A percentile compares a stretch with the other conserved stretches of the same genome.
phyloP scores from a whole-genome alignment of 2,888 invertebrate genomes.

The Drosophila kambysellisi region DNA sequence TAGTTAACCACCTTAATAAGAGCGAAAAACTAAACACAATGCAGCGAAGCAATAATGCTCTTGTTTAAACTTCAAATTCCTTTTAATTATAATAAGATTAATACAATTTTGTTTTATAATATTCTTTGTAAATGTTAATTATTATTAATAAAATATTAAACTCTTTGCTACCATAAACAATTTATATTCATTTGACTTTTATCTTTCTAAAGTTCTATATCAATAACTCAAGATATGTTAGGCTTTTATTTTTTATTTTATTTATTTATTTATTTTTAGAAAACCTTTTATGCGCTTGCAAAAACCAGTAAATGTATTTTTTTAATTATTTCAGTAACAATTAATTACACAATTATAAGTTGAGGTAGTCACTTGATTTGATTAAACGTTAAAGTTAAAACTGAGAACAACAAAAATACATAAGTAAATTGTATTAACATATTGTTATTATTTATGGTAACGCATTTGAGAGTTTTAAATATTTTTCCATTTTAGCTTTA shows the following conservation, averaged over 20 bases:
- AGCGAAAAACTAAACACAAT: background rate
- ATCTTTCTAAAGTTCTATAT: background rate
- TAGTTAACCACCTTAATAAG: constrained; percentile 18
- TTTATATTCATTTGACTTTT: background rate
- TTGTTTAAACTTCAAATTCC: background rate
- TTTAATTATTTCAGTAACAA: background rate
- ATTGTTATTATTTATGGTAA: background rate
- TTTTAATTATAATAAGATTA: background rate
- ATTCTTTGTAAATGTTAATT: background rate
- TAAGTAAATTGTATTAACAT: background rate
- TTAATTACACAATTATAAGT: background rate
- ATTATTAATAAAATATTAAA: background rate
- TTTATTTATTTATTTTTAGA: background rate
- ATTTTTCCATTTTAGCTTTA: background rate
- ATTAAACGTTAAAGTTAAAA: background rate
- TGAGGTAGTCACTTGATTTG: background rate
- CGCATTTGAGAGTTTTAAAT: background rate
- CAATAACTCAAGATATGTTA: background rate
- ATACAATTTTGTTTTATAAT: no score
- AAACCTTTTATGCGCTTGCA: no score
- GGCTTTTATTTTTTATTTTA: no score
- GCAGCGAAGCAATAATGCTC: constrained; percentile 26
- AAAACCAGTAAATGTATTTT: background rate
- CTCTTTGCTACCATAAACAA: background rate
- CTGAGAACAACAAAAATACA: background rate